These are phyloP conservation scores for Syngnathus floridae DNA, from an alignment of 2,113 vertebrate genomes.

Conservation along the genomic window DNA sequence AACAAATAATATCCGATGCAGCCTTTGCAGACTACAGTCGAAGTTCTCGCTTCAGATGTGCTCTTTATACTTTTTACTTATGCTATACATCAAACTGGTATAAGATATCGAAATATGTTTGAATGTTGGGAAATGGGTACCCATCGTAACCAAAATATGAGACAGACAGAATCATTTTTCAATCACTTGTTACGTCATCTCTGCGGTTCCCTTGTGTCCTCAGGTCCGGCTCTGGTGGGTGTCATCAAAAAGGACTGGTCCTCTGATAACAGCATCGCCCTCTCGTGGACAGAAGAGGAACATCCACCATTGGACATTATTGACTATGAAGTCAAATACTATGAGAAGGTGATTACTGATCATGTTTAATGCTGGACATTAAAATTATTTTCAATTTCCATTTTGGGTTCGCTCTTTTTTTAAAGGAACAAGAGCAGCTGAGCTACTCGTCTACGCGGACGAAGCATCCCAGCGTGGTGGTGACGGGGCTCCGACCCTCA, in stretches of 20 bases:
- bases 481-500: slow-evolving; percentile 89
- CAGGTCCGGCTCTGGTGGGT: slow-evolving; percentile 90
- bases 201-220: neutral
- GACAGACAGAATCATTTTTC: neutral
- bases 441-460: slow-evolving; percentile 95
- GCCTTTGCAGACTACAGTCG: slow-evolving; percentile 5
- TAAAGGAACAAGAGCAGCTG: slow-evolving; percentile 90
- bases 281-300: slow-evolving; percentile 94
- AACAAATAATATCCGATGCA: neutral
- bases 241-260: slow-evolving; percentile 92
- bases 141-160: neutral
- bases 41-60: slow-evolving; percentile 11
- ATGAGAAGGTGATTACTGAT: slow-evolving; percentile 81
- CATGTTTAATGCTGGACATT: neutral
- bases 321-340: slow-evolving; percentile 99
- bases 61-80: neutral
- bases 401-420: slow-evolving; percentile 10
- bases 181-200: neutral
- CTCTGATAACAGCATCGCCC: slow-evolving; percentile 91
- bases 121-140: too few relatives aligned
- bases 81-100: neutral
- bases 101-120: neutral
- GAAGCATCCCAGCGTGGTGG: slow-evolving; percentile 84
- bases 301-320: slow-evolving; percentile 81
- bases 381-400: slow-evolving; percentile 5